These are phyloP conservation scores for Grammomys surdaster DNA, from an alignment of 2,113 vertebrate genomes.

Conservation along the genomic window DNA sequence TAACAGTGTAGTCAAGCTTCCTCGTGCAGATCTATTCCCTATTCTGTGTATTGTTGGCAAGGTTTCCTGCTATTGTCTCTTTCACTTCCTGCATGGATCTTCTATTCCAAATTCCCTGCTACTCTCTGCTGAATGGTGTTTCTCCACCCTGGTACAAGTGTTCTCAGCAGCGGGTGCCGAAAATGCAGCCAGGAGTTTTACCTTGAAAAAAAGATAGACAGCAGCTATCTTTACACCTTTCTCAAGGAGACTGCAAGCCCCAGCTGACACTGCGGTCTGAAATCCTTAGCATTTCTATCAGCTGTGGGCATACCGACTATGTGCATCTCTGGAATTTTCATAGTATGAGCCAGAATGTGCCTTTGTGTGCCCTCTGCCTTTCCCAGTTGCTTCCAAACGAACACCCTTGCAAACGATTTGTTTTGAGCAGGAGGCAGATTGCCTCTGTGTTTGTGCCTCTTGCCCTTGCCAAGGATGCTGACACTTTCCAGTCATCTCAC, in stretches of 20 bases:
- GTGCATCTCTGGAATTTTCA: neutral
- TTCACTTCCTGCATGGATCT: constrained; percentile 37
- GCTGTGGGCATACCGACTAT: neutral
- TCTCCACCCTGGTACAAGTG: neutral
- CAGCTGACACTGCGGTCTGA: neutral
- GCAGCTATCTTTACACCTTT: neutral
- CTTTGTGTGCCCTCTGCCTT: neutral
- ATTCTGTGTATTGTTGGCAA: neutral
- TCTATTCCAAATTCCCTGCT: neutral
- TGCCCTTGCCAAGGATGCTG: neutral
- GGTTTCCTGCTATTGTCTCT: neutral
- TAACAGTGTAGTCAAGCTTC: neutral
- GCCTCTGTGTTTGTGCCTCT: neutral
- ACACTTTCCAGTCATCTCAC: neutral
- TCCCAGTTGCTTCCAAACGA: constrained; percentile 39
- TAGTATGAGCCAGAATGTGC: neutral
- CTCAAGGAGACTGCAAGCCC: neutral
- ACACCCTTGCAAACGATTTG: neutral
- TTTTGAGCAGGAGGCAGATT: neutral
- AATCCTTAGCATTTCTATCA: neutral
- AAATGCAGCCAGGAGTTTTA: constrained; percentile 6
- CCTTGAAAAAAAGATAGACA: neutral
- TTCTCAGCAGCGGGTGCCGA: constrained; percentile 5
- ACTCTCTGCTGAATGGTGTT: neutral
- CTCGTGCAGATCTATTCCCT: neutral